Percentiles rank a stretch among this genome's conserved stretches.
These are phyloP conservation scores for Gasterosteus nipponicus DNA, from an alignment of 2,113 vertebrate species.

Conservation along the genomic window DNA sequence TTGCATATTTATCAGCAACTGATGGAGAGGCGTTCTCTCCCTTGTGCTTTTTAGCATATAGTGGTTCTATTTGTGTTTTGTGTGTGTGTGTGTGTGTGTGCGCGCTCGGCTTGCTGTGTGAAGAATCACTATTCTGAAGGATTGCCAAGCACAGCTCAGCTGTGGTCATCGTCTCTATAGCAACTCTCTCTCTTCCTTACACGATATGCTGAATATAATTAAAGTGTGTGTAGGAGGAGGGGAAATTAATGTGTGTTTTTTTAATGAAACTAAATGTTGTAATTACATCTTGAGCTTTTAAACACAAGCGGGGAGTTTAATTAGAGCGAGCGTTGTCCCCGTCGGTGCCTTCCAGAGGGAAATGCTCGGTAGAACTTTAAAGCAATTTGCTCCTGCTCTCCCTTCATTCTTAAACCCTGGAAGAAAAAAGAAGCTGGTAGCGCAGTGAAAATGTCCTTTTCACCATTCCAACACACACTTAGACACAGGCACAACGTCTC, in stretches of 20 bases:
- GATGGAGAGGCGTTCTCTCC: conserved; percentile 6
- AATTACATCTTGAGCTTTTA: conserved; percentile 76
- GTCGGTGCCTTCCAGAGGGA: conserved; percentile 67
- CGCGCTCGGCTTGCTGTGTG: background rate
- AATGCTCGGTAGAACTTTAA: conserved; percentile 73
- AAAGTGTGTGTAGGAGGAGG: conserved; percentile 58
- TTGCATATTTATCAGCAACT: conserved; percentile 42
- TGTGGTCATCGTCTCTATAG: conserved; percentile 80
- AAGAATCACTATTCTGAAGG: conserved; percentile 44
- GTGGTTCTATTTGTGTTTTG: conserved; percentile 4
- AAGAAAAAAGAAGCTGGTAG: conserved; percentile 62
- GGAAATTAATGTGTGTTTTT: conserved; percentile 56
- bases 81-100: conserved; percentile 3
- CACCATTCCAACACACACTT: background rate
- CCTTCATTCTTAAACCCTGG: conserved; percentile 69
- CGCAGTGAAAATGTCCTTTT: conserved; percentile 44
- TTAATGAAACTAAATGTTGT: conserved; percentile 76
- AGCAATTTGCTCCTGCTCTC: conserved; percentile 74
- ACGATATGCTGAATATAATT: conserved; percentile 66
- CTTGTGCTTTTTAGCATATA: conserved; percentile 20
- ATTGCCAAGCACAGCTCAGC: conserved; percentile 55
- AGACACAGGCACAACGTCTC: background rate
- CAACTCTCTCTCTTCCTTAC: conserved; percentile 66
- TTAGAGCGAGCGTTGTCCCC: conserved; percentile 63
- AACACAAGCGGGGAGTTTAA: conserved; percentile 76